These are phyloP conservation scores for Agrilus cyanescens DNA, from an alignment of 2,888 invertebrate species.

Conservation along the genomic window DNA sequence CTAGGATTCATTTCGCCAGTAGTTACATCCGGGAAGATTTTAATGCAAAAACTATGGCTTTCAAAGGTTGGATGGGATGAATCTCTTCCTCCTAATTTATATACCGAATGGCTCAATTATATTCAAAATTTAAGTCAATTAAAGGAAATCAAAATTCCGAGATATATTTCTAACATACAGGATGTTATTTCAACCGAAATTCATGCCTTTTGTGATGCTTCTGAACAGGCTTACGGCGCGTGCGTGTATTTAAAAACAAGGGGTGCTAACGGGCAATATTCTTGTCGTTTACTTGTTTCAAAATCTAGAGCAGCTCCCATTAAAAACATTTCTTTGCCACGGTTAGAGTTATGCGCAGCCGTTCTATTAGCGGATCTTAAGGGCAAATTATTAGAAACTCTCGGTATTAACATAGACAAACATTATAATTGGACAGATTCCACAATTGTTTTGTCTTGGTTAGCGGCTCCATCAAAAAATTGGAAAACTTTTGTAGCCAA, in stretches of 20 bases:
- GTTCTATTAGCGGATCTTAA: neutral
- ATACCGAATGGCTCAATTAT: neutral
- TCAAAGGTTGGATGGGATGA: constrained; percentile 2
- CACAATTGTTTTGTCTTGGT: neutral
- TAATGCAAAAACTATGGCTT: too few species aligned
- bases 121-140: neutral
- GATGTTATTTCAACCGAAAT: neutral
- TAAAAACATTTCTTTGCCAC: neutral
- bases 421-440: neutral
- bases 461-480: neutral
- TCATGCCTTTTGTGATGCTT: constrained; percentile 1
- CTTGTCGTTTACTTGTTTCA: neutral
- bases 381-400: neutral
- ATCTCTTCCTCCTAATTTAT: neutral
- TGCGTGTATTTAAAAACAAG: neutral
- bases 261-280: too few species aligned
- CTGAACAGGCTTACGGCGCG: neutral
- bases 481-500: constrained; percentile 3
- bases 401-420: neutral
- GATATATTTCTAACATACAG: neutral
- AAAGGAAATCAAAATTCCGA: neutral
- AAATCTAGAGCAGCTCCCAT: constrained; percentile 2
- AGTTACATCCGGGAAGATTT: neutral
- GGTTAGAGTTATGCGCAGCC: constrained; percentile 1
- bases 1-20: constrained; percentile 1